A percentile compares a stretch with the other conserved stretches of the same genome.
Evolutionary conservation across 2,113 vertebrate species (phyloP).

Genomic region (Festucalex cinctus): DNA sequence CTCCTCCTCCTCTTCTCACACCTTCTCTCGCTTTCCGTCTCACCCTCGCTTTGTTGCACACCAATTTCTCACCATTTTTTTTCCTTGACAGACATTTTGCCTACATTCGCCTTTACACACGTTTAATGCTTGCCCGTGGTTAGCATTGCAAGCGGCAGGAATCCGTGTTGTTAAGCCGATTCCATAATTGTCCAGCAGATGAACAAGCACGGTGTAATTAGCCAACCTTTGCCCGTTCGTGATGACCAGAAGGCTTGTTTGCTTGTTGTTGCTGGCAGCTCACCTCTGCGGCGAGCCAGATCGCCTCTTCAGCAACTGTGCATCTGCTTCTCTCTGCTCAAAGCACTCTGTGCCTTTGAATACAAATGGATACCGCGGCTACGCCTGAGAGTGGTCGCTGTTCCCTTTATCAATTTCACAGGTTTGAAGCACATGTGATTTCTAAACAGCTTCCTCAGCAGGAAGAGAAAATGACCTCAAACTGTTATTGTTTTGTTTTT

Average conservation of each 20-base stretch:
- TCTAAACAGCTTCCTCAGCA: constrained; percentile 8
- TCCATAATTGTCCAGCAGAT: constrained; percentile 45
- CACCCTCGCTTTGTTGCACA: constrained; percentile 48
- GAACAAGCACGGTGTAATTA: constrained; percentile 53
- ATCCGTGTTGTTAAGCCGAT: constrained; percentile 27
- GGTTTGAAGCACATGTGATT: constrained; percentile 39
- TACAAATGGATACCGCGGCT: constrained; percentile 25
- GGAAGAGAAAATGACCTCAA: constrained; percentile 5
- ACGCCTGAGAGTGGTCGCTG: constrained; percentile 18
- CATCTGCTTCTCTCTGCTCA: constrained; percentile 52
- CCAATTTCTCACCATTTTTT: constrained; percentile 48
- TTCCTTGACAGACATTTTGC: constrained; percentile 19
- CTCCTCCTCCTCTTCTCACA: constrained; percentile 54
- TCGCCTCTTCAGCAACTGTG: constrained; percentile 35
- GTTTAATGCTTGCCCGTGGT: not conserved
- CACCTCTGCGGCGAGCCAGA: constrained; percentile 47
- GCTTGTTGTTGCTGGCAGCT: constrained; percentile 54
- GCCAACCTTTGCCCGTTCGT: constrained; percentile 49
- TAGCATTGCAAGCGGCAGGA: not conserved
- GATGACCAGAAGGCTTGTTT: constrained; percentile 43
- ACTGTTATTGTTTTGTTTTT: constrained; percentile 20
- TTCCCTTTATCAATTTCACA: constrained; percentile 28
- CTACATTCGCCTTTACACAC: not conserved
- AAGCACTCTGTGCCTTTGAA: constrained; percentile 20
- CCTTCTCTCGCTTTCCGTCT: constrained; percentile 41